Percentiles rank a stretch among this genome's conserved stretches.
phyloP scores from a whole-genome alignment of 2,797 vertebrate genomes.

The Peromyscus melanophrys region DNA sequence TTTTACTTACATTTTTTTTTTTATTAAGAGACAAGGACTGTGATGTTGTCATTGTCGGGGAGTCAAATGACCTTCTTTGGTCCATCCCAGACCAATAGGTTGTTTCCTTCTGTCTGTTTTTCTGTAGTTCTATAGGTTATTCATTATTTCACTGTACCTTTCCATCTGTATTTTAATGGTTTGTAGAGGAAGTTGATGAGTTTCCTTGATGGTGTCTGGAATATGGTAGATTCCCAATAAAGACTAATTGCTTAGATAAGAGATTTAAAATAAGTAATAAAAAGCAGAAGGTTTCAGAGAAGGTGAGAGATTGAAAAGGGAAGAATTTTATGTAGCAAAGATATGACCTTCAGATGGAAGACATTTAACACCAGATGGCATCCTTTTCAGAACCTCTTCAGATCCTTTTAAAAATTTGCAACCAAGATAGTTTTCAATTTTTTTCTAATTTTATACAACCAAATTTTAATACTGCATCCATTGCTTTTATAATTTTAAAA shows the following conservation, averaged over 20 bases:
- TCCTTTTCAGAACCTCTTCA: neutral
- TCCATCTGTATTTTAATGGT: neutral
- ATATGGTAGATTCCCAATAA: neutral
- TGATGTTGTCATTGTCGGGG: neutral
- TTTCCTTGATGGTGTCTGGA: neutral
- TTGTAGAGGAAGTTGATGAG: neutral
- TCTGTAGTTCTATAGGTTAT: neutral
- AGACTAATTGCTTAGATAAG: neutral
- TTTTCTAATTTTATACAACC: slow-evolving; percentile 33
- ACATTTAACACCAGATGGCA: neutral
- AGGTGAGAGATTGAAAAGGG: neutral
- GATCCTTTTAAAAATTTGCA: neutral
- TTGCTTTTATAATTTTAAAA: slow-evolving; percentile 13
- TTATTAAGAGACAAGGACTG: neutral
- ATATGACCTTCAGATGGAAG: neutral
- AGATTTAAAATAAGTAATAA: slow-evolving; percentile 27
- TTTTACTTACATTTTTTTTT: too few species aligned
- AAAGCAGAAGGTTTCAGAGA: neutral
- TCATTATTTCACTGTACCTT: neutral
- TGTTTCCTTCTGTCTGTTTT: neutral
- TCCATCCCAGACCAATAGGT: neutral
- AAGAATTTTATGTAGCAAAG: slow-evolving; percentile 32
- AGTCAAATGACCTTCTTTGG: neutral
- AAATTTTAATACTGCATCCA: neutral
- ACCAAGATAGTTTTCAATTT: neutral